Percentiles rank a stretch among this genome's conserved stretches.
Evolutionary conservation across 1,140 invertebrate species (phyloP).

Genomic region (Aphaenogaster ashmeadi): DNA sequence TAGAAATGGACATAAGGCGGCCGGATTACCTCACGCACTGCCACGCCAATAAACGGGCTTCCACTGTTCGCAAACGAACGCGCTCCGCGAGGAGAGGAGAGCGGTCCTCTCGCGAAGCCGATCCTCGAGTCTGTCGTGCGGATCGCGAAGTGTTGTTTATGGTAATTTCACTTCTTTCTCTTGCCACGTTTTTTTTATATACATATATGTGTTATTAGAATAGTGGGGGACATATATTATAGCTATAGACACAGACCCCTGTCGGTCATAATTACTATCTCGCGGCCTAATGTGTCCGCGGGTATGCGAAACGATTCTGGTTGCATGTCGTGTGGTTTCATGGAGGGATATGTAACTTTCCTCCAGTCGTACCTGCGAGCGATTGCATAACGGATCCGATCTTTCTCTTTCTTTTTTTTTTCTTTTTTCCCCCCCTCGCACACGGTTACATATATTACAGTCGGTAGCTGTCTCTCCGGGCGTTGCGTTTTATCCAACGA

Average conservation of each 20-base stretch:
- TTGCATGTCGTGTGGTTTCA: slow-evolving; percentile 76
- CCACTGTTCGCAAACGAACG: background rate
- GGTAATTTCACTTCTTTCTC: slow-evolving; percentile 53
- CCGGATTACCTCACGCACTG: slow-evolving; percentile 26
- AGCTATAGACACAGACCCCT: background rate
- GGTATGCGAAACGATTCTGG: slow-evolving; percentile 62
- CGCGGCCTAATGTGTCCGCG: slow-evolving; percentile 44
- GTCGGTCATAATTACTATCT: slow-evolving; percentile 23
- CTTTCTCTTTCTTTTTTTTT: slow-evolving; percentile 13
- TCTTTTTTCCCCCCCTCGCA: background rate
- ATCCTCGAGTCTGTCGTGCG: slow-evolving; percentile 37
- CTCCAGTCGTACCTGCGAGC: slow-evolving; percentile 28
- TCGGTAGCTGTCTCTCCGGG: background rate
- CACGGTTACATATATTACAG: background rate
- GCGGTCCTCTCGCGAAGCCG: background rate
- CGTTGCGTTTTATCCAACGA: background rate
- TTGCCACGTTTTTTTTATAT: slow-evolving; percentile 66
- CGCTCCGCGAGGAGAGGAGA: background rate
- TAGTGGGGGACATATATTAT: slow-evolving; percentile 24
- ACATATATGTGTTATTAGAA: slow-evolving; percentile 20
- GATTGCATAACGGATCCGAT: slow-evolving; percentile 37
- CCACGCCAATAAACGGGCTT: slow-evolving; percentile 54
- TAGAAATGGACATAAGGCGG: background rate
- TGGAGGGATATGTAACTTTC: slow-evolving; percentile 72
- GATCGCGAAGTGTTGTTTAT: slow-evolving; percentile 40